Conservation (phyloP, 2,888 invertebrate species). For the Cotesia congregata region DNA sequence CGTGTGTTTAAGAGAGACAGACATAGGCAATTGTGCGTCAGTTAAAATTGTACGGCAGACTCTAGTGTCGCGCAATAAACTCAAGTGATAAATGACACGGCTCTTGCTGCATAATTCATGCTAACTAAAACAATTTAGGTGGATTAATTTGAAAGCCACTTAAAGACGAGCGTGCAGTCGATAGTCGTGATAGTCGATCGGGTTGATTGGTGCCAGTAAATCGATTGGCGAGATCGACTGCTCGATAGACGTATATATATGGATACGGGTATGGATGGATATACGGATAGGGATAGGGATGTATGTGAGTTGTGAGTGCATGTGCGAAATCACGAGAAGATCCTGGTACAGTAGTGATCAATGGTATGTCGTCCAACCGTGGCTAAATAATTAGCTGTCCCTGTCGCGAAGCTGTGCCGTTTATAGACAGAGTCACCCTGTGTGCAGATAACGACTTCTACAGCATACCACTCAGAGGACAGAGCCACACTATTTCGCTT, state of each 20-base stretch:
- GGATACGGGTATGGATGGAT: slow-evolving; percentile 36
- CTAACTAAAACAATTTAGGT: slow-evolving; percentile 30
- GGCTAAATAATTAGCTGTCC: slow-evolving; percentile 71
- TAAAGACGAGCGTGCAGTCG: background rate
- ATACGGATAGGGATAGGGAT: slow-evolving; percentile 26
- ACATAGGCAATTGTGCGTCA: background rate
- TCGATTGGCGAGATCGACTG: slow-evolving; percentile 19
- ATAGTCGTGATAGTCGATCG: slow-evolving; percentile 16
- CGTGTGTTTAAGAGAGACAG: background rate
- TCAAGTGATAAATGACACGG: slow-evolving; percentile 34
- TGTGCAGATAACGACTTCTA: slow-evolving; percentile 56
- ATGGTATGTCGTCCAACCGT: slow-evolving; percentile 69
- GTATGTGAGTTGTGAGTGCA: slow-evolving; percentile 34
- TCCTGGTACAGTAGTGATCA: slow-evolving; percentile 62
- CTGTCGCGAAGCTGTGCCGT: slow-evolving; percentile 65
- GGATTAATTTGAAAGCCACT: slow-evolving; percentile 27
- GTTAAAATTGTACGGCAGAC: slow-evolving; percentile 7
- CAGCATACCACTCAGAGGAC: slow-evolving; percentile 2
- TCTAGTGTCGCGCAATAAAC: slow-evolving; percentile 25
- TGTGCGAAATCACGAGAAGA: slow-evolving; percentile 46
- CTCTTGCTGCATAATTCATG: slow-evolving; percentile 32
- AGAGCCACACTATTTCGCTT: background rate
- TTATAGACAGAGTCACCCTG: slow-evolving; percentile 62
- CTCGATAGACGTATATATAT: slow-evolving; percentile 33
- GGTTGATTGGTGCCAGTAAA: slow-evolving; percentile 23